These are phyloP conservation scores for Tragelaphus buxtoni DNA, from an alignment of 2,113 vertebrate species.

Conservation along the genomic window DNA sequence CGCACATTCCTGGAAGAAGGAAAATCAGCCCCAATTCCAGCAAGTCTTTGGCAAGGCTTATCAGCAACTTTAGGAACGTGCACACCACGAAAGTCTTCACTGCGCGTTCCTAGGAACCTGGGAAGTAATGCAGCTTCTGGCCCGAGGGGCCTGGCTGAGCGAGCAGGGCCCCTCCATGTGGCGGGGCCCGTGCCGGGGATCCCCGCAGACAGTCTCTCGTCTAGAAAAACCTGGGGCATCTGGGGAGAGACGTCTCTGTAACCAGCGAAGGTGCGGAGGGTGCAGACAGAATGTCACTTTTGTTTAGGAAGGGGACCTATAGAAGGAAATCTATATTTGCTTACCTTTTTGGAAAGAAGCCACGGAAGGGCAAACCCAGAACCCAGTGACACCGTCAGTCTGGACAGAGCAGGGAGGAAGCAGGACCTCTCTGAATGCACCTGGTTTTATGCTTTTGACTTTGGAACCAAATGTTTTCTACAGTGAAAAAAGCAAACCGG, in stretches of 20 bases:
- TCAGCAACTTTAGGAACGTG: background rate
- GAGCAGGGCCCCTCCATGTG: rapidly evolving
- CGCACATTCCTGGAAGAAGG: background rate
- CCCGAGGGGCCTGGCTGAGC: rapidly evolving
- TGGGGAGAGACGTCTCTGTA: rapidly evolving
- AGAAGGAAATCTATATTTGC: background rate
- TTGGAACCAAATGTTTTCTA: background rate
- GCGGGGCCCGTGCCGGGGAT: rapidly evolving
- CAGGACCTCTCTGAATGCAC: rapidly evolving
- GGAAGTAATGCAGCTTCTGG: rapidly evolving
- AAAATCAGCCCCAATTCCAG: background rate
- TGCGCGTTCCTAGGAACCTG: background rate
- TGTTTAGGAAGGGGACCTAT: background rate
- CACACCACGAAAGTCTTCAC: rapidly evolving
- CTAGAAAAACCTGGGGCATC: rapidly evolving
- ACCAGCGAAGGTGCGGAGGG: rapidly evolving
- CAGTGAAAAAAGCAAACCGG: background rate
- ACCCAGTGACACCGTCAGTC: rapidly evolving
- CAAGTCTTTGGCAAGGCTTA: background rate
- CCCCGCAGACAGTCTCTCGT: rapidly evolving
- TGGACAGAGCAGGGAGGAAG: rapidly evolving
- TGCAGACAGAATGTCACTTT: rapidly evolving
- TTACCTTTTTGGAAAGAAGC: background rate
- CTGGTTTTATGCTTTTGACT: background rate
- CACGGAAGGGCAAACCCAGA: background rate